Conservation (phyloP, 2,888 invertebrate species). For the Cylindroiulus punctatus region DNA sequence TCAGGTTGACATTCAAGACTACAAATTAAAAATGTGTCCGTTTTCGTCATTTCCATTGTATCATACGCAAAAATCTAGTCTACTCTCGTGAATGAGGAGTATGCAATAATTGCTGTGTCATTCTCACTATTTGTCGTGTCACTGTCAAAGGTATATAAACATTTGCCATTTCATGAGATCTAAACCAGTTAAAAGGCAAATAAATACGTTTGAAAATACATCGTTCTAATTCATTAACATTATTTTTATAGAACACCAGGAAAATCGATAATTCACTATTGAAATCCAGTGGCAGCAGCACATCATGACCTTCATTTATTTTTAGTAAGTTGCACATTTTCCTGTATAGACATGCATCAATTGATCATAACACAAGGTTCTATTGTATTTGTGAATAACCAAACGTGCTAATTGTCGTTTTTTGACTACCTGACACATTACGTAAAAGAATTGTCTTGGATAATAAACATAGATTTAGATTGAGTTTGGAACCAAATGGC, state of each 20-base stretch:
- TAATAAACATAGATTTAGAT: too few relatives aligned
- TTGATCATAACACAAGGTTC: too few relatives aligned
- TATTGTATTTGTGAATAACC: too few relatives aligned
- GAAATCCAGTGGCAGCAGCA: too few relatives aligned
- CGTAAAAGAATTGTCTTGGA: too few relatives aligned
- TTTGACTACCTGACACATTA: too few relatives aligned
- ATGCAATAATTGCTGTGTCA: constrained; percentile 39
- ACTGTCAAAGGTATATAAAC: constrained; percentile 30
- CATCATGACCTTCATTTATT: too few relatives aligned
- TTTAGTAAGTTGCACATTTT: too few relatives aligned
- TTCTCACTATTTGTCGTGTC: constrained; percentile 35
- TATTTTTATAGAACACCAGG: background rate
- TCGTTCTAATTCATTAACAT: background rate
- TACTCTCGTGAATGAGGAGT: constrained; percentile 22
- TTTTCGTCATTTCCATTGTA: constrained; percentile 23
- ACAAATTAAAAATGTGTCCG: constrained; percentile 5
- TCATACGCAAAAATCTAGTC: constrained; percentile 17
- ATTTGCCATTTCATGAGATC: constrained; percentile 35
- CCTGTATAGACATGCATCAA: too few relatives aligned
- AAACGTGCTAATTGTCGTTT: too few relatives aligned
- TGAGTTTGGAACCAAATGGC: too few relatives aligned
- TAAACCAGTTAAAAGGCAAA: constrained; percentile 2
- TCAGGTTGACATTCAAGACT: constrained; percentile 34
- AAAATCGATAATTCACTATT: too few relatives aligned
- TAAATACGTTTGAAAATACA: constrained; percentile 44